Conservation (phyloP, 1,140 invertebrate species). For the Eurosta solidaginis region DNA sequence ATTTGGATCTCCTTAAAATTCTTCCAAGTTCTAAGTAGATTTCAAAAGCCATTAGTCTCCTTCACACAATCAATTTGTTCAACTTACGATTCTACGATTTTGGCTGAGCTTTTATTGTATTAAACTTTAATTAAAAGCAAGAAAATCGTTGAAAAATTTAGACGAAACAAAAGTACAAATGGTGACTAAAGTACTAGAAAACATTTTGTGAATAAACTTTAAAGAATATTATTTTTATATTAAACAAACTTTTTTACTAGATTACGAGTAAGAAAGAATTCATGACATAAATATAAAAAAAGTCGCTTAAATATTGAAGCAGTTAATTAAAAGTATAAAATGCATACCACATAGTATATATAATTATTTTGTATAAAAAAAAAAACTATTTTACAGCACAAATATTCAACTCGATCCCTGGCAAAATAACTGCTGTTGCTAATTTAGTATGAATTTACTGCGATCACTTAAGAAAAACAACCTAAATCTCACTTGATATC, state of each 20-base stretch:
- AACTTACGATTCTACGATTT: neutral
- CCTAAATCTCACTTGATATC: neutral
- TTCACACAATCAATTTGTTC: neutral
- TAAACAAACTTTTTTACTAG: neutral
- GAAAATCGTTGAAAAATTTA: slow-evolving; percentile 5
- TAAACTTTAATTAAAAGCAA: neutral
- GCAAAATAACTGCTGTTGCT: no score
- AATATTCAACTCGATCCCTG: neutral
- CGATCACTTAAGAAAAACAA: neutral
- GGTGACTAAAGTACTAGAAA: neutral
- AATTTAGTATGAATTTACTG: no score
- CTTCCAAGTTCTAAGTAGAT: no score
- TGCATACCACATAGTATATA: slow-evolving; percentile 8
- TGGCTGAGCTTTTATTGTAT: neutral
- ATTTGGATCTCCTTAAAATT: no score
- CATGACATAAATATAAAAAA: slow-evolving; percentile 1
- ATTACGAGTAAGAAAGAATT: slow-evolving; percentile 6
- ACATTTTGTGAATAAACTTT: slow-evolving; percentile 10
- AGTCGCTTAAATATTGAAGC: neutral
- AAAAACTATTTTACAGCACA: slow-evolving; percentile 4
- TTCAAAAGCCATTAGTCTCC: no score
- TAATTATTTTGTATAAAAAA: neutral
- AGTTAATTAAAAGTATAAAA: slow-evolving; percentile 9
- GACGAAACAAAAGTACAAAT: neutral
- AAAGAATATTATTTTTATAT: neutral